These are phyloP conservation scores for Oreochromis tanganicae DNA, from an alignment of 2,113 vertebrate species.

Conservation along the genomic window DNA sequence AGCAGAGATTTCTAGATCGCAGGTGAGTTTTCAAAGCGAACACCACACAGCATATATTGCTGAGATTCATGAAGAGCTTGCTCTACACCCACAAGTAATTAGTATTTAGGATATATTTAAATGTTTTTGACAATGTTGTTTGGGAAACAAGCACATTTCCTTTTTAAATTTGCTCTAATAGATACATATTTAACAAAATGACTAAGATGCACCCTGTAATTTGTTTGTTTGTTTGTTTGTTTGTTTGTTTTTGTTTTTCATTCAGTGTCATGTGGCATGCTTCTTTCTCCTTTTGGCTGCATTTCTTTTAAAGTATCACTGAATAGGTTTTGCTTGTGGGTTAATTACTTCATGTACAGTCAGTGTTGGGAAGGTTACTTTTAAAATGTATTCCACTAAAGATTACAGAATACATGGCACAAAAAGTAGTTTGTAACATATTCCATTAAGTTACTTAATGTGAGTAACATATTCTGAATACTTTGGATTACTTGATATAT, in stretches of 20 bases:
- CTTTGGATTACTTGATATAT: neutral
- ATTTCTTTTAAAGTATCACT: neutral
- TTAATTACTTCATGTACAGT: neutral
- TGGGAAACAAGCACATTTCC: neutral
- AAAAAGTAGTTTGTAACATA: neutral
- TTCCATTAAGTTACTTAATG: neutral
- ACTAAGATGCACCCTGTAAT: neutral
- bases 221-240: neutral
- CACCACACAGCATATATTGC: neutral
- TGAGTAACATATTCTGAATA: neutral
- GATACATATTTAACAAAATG: neutral
- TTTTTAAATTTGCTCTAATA: neutral
- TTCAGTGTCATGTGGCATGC: neutral
- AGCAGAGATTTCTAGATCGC: conserved; percentile 77
- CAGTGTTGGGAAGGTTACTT: neutral
- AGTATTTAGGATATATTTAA: neutral
- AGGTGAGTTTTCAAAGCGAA: conserved; percentile 30
- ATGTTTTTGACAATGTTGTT: neutral
- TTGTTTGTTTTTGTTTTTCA: neutral
- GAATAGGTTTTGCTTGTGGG: neutral
- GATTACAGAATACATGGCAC: too few relatives aligned
- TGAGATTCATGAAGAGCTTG: neutral
- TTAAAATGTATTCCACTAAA: neutral
- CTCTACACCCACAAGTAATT: neutral
- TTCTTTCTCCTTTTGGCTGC: neutral